Percentiles rank a stretch among this genome's conserved stretches.
Evolutionary conservation across 2,888 invertebrate species (phyloP).

Genomic region (Pheosia gnoma): DNA sequence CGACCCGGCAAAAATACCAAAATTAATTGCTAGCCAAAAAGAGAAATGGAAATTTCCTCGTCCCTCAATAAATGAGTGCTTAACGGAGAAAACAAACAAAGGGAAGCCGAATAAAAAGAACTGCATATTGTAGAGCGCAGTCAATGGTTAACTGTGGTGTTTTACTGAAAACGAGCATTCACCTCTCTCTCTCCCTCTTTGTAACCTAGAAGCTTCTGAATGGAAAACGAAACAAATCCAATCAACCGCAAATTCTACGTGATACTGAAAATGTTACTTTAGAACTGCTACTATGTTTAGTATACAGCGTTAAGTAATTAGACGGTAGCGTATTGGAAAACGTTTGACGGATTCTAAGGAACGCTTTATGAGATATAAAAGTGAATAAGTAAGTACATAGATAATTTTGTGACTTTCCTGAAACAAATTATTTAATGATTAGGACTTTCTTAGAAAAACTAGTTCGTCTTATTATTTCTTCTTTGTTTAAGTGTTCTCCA

Average conservation of each 20-base stretch:
- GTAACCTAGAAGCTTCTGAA: constrained; percentile 48
- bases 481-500: background rate
- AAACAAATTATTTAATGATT: too few relatives aligned
- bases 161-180: constrained; percentile 56
- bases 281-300: constrained; percentile 40
- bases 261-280: constrained; percentile 49
- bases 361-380: too few relatives aligned
- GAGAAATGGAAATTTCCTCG: constrained; percentile 38
- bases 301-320: constrained; percentile 43
- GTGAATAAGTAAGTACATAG: too few relatives aligned
- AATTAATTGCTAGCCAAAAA: constrained; percentile 52
- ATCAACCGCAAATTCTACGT: constrained; percentile 61
- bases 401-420: too few relatives aligned
- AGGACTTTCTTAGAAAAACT: too few relatives aligned
- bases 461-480: background rate
- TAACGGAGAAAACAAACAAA: constrained; percentile 59
- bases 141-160: constrained; percentile 58
- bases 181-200: constrained; percentile 35
- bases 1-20: constrained; percentile 39
- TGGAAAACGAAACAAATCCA: constrained; percentile 70
- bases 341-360: background rate
- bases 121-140: constrained; percentile 59
- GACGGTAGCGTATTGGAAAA: background rate
- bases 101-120: constrained; percentile 56
- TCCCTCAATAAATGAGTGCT: constrained; percentile 57